Conservation (phyloP, 2,113 vertebrate genomes). For the Passer domesticus region DNA sequence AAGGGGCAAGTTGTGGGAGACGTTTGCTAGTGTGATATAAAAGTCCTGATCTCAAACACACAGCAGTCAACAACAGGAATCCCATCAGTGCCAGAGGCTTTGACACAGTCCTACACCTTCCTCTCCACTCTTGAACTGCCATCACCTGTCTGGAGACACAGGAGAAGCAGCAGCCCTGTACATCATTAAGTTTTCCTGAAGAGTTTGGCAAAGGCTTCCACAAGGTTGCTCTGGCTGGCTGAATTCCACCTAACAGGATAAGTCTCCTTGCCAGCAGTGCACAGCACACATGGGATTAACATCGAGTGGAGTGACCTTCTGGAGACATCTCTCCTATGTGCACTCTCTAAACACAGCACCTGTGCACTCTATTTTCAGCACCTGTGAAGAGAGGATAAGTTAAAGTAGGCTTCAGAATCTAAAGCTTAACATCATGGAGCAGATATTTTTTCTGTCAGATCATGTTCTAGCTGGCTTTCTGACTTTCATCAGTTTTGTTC, state of each 20-base stretch:
- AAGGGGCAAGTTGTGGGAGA: background rate
- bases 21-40: background rate
- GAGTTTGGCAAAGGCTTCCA: background rate
- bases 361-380: background rate
- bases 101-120: background rate
- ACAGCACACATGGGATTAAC: background rate
- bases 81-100: background rate
- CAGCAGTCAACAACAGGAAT: background rate
- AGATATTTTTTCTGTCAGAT: background rate
- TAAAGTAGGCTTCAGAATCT: background rate
- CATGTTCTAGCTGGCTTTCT: background rate
- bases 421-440: background rate
- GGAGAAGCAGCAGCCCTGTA: background rate
- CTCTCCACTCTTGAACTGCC: background rate
- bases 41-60: background rate
- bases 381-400: background rate
- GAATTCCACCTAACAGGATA: background rate
- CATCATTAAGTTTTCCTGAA: background rate
- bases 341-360: background rate
- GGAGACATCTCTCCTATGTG: background rate
- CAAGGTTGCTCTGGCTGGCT: background rate
- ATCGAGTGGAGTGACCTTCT: fast-evolving
- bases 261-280: background rate
- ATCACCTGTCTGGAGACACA: too few species aligned
- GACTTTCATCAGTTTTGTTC: background rate